Evolutionary conservation across 1,140 invertebrate genomes (phyloP).

Genomic region (Acromyrmex echinatior): DNA sequence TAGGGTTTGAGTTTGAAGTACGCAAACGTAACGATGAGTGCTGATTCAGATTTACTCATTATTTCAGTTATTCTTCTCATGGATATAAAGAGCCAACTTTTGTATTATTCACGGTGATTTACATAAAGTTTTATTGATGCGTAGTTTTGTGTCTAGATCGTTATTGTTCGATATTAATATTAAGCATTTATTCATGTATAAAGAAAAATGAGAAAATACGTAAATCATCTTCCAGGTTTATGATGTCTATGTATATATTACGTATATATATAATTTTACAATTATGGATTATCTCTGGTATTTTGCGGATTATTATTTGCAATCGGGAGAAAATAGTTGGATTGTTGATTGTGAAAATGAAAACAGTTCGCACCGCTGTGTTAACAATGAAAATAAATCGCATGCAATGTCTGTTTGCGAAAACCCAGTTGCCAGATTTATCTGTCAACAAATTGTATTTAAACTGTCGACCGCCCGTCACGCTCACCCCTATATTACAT

Average conservation of each 20-base stretch:
- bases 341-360: slow-evolving; percentile 42
- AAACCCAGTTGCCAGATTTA: slow-evolving; percentile 50
- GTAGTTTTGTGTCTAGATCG: background rate
- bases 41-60: background rate
- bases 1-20: background rate
- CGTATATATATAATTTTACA: slow-evolving; percentile 1
- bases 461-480: slow-evolving; percentile 49
- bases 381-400: slow-evolving; percentile 62
- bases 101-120: background rate
- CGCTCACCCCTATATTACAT: slow-evolving; percentile 81
- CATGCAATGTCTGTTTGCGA: slow-evolving; percentile 41
- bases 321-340: slow-evolving; percentile 3
- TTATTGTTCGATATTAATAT: background rate
- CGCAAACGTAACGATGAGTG: slow-evolving; percentile 15
- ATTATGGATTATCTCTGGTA: slow-evolving; percentile 13
- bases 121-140: background rate
- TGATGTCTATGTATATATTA: background rate
- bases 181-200: background rate
- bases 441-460: slow-evolving; percentile 61
- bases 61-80: slow-evolving; percentile 6
- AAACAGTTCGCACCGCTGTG: slow-evolving; percentile 53
- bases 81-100: background rate
- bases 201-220: background rate
- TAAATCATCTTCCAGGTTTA: background rate
- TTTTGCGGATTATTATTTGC: slow-evolving; percentile 53